A percentile compares a stretch with the other conserved stretches of the same genome.
phyloP scores from a whole-genome alignment of 2,888 invertebrate species.

The Rhingia rostrata region DNA sequence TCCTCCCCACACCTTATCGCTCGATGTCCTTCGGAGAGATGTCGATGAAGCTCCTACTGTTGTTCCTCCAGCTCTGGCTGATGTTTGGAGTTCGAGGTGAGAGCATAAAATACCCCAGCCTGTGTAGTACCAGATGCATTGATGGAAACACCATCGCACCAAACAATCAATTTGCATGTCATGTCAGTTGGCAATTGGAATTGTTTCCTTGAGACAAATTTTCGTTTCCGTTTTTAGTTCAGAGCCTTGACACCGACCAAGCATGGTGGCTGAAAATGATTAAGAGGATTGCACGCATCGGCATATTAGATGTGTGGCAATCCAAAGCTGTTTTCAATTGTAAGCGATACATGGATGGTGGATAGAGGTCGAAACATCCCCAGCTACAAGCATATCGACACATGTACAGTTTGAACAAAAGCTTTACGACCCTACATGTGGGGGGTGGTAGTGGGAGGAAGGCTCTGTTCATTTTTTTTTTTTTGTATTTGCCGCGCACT shows the following conservation, averaged over 20 bases:
- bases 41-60: constrained; percentile 15
- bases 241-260: constrained; percentile 52
- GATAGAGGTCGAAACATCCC: neutral
- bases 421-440: constrained; percentile 31
- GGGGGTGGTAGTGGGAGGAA: neutral
- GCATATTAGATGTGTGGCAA: constrained; percentile 15
- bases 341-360: neutral
- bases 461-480: constrained; percentile 27
- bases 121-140: constrained; percentile 54
- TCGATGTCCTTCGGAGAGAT: constrained; percentile 41
- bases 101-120: neutral
- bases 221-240: constrained; percentile 30
- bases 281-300: neutral
- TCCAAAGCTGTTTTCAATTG: neutral
- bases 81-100: constrained; percentile 28
- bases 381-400: constrained; percentile 18
- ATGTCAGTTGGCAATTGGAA: constrained; percentile 66
- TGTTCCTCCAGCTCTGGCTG: neutral
- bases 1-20: neutral
- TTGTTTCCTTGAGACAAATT: constrained; percentile 64
- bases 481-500: neutral
- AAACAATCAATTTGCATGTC: constrained; percentile 59
- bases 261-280: neutral
- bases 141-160: constrained; percentile 47
- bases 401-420: constrained; percentile 40